Percentiles rank a stretch among this genome's conserved stretches.
Conservation (phyloP, 2,797 vertebrate species). For the Hoplostethus atlanticus region DNA sequence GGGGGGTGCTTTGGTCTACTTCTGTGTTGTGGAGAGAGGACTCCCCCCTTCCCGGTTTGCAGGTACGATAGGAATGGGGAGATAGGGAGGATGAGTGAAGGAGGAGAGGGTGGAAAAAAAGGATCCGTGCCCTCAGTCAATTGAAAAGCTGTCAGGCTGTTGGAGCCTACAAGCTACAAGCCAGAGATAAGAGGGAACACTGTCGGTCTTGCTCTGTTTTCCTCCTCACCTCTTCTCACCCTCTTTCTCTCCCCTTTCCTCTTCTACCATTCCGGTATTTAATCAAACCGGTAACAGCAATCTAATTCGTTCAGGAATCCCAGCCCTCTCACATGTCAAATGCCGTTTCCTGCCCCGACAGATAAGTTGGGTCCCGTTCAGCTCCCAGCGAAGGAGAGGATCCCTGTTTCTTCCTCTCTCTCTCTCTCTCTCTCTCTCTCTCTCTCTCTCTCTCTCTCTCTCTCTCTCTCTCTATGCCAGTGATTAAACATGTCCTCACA, state of each 20-base stretch:
- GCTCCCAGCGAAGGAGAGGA: conserved; percentile 15
- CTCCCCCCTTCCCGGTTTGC: conserved; percentile 37
- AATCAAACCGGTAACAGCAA: conserved; percentile 71
- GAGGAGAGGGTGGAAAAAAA: conserved; percentile 69
- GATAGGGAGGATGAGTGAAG: conserved; percentile 63
- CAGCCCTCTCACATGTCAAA: conserved; percentile 71
- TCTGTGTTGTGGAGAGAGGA: conserved; percentile 38
- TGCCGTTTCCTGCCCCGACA: conserved; percentile 49
- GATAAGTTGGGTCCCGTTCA: conserved; percentile 64
- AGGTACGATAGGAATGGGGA: conserved; percentile 53
- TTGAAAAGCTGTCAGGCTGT: conserved; percentile 84
- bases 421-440: background rate
- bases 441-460: background rate
- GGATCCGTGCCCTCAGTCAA: conserved; percentile 79
- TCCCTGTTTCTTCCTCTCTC: background rate
- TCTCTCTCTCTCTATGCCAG: no score
- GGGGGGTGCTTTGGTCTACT: background rate
- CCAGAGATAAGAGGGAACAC: conserved; percentile 77
- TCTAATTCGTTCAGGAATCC: conserved; percentile 70
- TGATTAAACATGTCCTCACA: conserved; percentile 8
- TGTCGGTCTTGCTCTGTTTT: conserved; percentile 64
- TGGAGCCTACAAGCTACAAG: conserved; percentile 77
- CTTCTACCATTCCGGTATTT: conserved; percentile 56
- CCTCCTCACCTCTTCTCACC: conserved; percentile 60
- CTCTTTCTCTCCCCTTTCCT: conserved; percentile 46